A percentile compares a stretch with the other conserved stretches of the same genome.
Evolutionary conservation across 2,888 invertebrate genomes (phyloP).

Genomic region (Xestobium rufovillosum): DNA sequence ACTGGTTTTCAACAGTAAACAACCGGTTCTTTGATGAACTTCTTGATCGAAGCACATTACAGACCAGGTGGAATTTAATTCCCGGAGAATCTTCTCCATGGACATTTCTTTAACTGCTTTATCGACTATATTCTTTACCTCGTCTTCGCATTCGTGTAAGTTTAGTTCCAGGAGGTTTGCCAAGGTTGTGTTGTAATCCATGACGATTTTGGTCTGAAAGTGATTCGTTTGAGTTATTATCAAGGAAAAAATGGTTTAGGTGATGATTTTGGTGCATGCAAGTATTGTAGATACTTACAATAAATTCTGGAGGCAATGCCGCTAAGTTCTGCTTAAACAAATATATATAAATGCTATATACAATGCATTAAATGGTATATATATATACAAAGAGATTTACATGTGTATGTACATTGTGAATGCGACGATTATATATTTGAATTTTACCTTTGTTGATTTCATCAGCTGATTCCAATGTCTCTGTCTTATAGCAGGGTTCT

Average conservation of each 20-base stretch:
- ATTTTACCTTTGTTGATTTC: slow-evolving; percentile 83
- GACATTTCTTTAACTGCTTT: slow-evolving; percentile 98
- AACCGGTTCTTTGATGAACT: slow-evolving; percentile 78
- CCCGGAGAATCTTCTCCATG: slow-evolving; percentile 91
- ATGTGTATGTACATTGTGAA: slow-evolving; percentile 24
- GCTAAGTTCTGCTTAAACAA: slow-evolving; percentile 73
- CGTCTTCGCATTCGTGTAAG: slow-evolving; percentile 94
- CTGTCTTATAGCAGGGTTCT: slow-evolving; percentile 93
- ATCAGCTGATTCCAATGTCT: slow-evolving; percentile 96
- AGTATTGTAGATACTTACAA: too few relatives aligned
- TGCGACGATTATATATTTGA: slow-evolving; percentile 6
- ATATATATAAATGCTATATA: slow-evolving; percentile 33
- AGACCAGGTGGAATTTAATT: slow-evolving; percentile 86
- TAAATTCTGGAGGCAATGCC: slow-evolving; percentile 70
- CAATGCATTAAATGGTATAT: slow-evolving; percentile 24
- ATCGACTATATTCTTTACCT: slow-evolving; percentile 94
- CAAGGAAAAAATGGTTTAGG: background rate
- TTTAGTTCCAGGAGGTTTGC: slow-evolving; percentile 86
- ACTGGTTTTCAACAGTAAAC: slow-evolving; percentile 77
- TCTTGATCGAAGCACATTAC: slow-evolving; percentile 91
- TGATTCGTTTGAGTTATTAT: too few relatives aligned
- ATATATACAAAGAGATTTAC: slow-evolving; percentile 22
- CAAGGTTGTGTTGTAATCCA: slow-evolving; percentile 87
- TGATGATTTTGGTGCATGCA: background rate
- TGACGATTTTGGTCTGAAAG: slow-evolving; percentile 80